Evolutionary conservation across 2,888 invertebrate genomes (phyloP), one percentile per base, ranked within the genome.

Genomic region (Hirtodrosophila duncani): DNA sequence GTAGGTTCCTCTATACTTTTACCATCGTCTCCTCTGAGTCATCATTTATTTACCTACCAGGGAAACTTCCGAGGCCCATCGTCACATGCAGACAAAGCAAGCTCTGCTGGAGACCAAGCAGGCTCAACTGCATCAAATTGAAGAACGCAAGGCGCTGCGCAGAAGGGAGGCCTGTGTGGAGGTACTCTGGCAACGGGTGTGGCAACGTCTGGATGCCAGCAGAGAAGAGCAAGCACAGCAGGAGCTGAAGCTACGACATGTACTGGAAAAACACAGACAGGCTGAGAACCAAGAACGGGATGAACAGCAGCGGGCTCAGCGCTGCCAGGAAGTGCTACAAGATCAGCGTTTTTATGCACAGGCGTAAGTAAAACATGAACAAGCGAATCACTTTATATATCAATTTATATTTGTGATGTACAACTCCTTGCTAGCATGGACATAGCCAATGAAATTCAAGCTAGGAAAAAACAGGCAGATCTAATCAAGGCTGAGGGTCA

Each of bases 71-170:
- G 63, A 79, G 24, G 55, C 39, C 3, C 48, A 80, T 50, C 81
- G 81, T 1, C 68, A 75, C 3, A 43, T 57, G 77, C 63, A 68
- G 36, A 63, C 72, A 0, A 68, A 46, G 6, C 46, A 77, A 3
- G 39, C 81, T 0, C 59, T 75, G 0, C n/a, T 67, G 33, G 63
- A 59, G 1, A 60, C 63, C 8, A 75, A 81, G 2, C 55, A 46
- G 14, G 63, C 68, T 1, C 75, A 75, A 3, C 57, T 81, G 3
- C 44, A 68, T 34, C 75, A 75, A 42, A 81, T 75, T 9, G 65
- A 67, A 23, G 68, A 81, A 27, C 53, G 57, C 6, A 57, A 55
- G 33, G 44, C 41, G 0, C 8, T 48, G 3, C 50, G 43, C 0
- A 64, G 44, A 0, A 39, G 39, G 1, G 70, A 67, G 4, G 58